Conservation (phyloP, 2,113 vertebrate genomes). For the Naja naja region DNA sequence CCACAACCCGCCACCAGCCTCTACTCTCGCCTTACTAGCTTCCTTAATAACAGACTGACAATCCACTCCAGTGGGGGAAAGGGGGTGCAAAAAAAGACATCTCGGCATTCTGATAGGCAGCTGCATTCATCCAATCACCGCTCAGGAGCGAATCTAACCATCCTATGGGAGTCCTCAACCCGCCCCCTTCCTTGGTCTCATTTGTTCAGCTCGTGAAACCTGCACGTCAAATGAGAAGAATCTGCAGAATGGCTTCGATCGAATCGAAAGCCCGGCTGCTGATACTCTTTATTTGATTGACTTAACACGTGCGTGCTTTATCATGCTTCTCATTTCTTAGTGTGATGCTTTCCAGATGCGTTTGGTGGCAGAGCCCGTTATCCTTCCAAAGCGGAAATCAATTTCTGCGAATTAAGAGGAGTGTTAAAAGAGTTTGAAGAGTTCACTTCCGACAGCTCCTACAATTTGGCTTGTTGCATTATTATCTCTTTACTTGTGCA, state of each 20-base stretch:
- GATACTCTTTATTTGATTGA: not conserved
- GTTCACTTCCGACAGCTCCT: not conserved
- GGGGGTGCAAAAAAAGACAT: not conserved
- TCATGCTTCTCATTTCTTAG: not conserved
- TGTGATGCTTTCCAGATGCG: not conserved
- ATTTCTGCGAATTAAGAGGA: not conserved
- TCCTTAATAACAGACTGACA: not conserved
- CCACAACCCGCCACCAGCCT: not conserved
- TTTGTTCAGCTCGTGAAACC: not conserved
- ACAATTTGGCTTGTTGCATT: not conserved
- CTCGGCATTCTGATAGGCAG: not conserved
- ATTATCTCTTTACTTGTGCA: not conserved
- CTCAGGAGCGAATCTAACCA: not conserved
- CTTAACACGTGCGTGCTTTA: not conserved
- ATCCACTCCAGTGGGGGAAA: rapidly evolving
- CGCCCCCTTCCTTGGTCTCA: not conserved
- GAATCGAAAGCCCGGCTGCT: not conserved
- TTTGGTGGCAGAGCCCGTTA: not conserved
- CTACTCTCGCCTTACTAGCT: too few species aligned
- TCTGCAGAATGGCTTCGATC: not conserved
- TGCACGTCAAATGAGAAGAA: not conserved
- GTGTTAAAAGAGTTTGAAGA: not conserved
- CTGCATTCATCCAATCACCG: not conserved
- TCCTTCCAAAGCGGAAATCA: not conserved
- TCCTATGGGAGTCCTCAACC: not conserved